These are phyloP conservation scores for Crioceris asparagi DNA, from an alignment of 2,888 invertebrate species.

Conservation along the genomic window DNA sequence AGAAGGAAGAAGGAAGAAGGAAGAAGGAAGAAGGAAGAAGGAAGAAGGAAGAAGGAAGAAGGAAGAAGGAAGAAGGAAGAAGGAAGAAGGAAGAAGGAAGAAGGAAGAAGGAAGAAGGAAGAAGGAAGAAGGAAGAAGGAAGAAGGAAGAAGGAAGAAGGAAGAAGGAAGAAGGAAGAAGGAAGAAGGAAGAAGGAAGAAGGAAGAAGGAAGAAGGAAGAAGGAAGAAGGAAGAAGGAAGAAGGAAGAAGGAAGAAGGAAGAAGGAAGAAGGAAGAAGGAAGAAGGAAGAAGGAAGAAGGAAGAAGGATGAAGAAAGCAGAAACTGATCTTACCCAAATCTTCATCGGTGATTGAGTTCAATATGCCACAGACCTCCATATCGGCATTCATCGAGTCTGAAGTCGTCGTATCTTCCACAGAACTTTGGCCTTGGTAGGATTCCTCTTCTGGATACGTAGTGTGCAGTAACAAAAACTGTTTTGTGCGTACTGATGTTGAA, in stretches of 20 bases:
- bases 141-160: too few species aligned
- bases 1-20: not conserved
- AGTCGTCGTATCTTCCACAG: slow-evolving; percentile 40
- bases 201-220: not conserved
- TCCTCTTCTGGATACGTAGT: slow-evolving; percentile 33
- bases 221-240: not conserved
- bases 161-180: not conserved
- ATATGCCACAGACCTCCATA: slow-evolving; percentile 41
- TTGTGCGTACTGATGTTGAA: slow-evolving; percentile 32
- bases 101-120: not conserved
- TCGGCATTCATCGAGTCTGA: slow-evolving; percentile 42
- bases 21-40: not conserved
- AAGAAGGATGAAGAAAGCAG: not conserved
- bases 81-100: not conserved
- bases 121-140: not conserved
- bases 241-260: not conserved
- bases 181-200: not conserved
- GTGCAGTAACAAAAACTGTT: slow-evolving; percentile 33
- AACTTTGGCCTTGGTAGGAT: slow-evolving; percentile 38
- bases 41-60: not conserved
- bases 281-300: not conserved
- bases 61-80: not conserved
- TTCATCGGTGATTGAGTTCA: slow-evolving; percentile 33
- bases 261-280: not conserved
- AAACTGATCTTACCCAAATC: slow-evolving; percentile 24